Evolutionary conservation across 2,888 invertebrate genomes (phyloP), one percentile per base, ranked within the genome.

Genomic region (Diarsia brunnea): DNA sequence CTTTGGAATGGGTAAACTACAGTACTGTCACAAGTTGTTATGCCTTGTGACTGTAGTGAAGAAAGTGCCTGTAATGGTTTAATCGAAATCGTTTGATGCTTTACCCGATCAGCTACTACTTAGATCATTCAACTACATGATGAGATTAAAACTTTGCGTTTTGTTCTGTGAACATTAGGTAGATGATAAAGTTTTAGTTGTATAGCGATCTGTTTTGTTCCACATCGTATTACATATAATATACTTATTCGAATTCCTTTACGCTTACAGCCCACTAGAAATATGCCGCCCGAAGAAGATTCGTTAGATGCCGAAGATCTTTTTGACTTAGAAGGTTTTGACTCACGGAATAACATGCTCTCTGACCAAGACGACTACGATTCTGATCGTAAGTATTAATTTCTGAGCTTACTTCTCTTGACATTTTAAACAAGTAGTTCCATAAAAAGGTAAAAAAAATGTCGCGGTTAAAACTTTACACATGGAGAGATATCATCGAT

Each of bases 271-370:
- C 86, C 92, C 73, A 89, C 86, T 82, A 93, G 91, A 88, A 92
- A 91, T 85, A 86, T 93, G 73, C 93, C 94, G 2, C 92, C 93
- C 5, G 96, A 96, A 87, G 96, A 96, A 75, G 96, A 96, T 87
- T 96, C 95, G 0, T 94, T 97, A 77, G 98, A 98, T 88, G 97
- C 97, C 19, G 98, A 98, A 93, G 98, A 98, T 77, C 95, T 98
- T 81, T 98, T 98, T 91, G 97, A 98, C 88, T 95, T 98, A 88
- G 98, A 98, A 92, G 98, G 98, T 69, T 97, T 97, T 94, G 97
- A 98, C 87, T 94, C 96, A 0, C 93, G 91, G 64, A 92, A 94
- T 84, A 94, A 94, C 79, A 94, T 95, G 90, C 92, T 90, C 63
- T 97, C 97, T n/a, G 97, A 97, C 90, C 97, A 97, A 85, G 98